Base-by-base conservation (phyloP, 2,888 invertebrate species). In the Formica aserva region DNA sequence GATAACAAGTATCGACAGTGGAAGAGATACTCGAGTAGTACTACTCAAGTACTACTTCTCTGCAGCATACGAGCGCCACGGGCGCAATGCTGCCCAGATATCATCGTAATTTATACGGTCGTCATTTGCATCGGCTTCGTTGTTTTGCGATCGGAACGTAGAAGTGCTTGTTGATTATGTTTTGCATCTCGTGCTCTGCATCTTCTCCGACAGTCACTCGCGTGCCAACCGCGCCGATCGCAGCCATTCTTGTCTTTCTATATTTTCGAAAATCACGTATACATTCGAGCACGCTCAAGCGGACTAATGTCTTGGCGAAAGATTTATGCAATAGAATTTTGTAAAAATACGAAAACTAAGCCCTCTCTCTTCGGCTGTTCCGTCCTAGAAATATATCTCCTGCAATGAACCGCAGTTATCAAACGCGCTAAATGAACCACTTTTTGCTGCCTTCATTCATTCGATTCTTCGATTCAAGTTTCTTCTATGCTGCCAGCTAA, bases 81-180 rank as follows among this genome's bases (percentile, higher is more conserved):
- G 29, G 66, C 60, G 57, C 72, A 57, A 76, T 76, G 78, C 69
- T 52, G 60, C 55, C 71, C 77, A 91, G 91, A 90, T 91, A 91
- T 88, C 85, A 88, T 91, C 88, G 90, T 91, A 91, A 91, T 91
- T 91, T 91, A 91, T 91, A 87, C 88, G 87, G 83, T 85, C 84
- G 85, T 90, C 89, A 86, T 91, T 91, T 91, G 90, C 90, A 90
- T 91, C 84, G 86, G 74, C 85, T 78, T 83, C 82, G 88, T 89
- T 85, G 84, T 76, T 83, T 80, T 75, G 86, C 85, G 88, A 89
- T 89, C 86, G 84, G 63, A 65, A 62, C 13, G 48, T 38, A 72
- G 78, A 85, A 86, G 83, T 77, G 72, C 78, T 67, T 82, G 83
- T 88, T 88, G 87, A 88, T 88, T 88, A 88, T 52, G 8, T 87